phyloP scores from a whole-genome alignment of 2,888 invertebrate genomes.

The Odontocerum albicorne region DNA sequence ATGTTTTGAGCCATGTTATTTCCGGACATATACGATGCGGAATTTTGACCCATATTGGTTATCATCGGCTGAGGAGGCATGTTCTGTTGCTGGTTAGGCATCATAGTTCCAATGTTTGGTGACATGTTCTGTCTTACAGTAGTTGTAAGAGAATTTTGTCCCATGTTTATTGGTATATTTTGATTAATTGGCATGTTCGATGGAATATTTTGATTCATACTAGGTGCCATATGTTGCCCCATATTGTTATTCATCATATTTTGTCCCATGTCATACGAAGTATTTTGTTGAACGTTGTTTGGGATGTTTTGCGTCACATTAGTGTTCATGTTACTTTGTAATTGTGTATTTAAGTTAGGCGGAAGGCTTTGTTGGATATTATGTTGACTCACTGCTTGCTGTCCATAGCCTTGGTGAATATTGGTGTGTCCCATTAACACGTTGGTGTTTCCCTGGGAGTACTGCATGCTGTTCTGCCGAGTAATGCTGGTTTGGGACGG shows the following conservation, averaged over 20 bases:
- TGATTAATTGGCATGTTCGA: slow-evolving; percentile 13
- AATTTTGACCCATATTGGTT: slow-evolving; percentile 23
- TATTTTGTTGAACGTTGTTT: slow-evolving; percentile 15
- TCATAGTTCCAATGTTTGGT: slow-evolving; percentile 12
- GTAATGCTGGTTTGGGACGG: slow-evolving; percentile 15
- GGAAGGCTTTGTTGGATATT: slow-evolving; percentile 7
- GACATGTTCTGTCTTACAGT: slow-evolving; percentile 16
- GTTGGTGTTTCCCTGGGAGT: slow-evolving; percentile 15
- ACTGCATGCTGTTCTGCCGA: slow-evolving; percentile 22
- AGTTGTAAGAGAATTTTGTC: slow-evolving; percentile 18
- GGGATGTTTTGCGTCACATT: slow-evolving; percentile 22
- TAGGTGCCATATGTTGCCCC: slow-evolving; percentile 18
- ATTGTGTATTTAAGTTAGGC: not conserved
- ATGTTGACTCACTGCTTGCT: slow-evolving; percentile 7
- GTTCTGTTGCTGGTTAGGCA: slow-evolving; percentile 22
- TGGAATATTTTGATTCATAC: slow-evolving; percentile 21
- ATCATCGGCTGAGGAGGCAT: slow-evolving; percentile 26
- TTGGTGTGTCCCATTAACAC: slow-evolving; percentile 12
- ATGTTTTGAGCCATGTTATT: slow-evolving; percentile 12
- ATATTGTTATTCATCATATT: slow-evolving; percentile 18
- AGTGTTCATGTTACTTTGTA: not conserved
- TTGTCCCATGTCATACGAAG: slow-evolving; percentile 24
- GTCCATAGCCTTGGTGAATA: slow-evolving; percentile 10
- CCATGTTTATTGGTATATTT: slow-evolving; percentile 23
- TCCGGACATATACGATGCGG: slow-evolving; percentile 5